Evolutionary conservation across 2,888 invertebrate species (phyloP), one percentile per base, ranked within the genome.

Genomic region (Microctonus hyperodae): DNA sequence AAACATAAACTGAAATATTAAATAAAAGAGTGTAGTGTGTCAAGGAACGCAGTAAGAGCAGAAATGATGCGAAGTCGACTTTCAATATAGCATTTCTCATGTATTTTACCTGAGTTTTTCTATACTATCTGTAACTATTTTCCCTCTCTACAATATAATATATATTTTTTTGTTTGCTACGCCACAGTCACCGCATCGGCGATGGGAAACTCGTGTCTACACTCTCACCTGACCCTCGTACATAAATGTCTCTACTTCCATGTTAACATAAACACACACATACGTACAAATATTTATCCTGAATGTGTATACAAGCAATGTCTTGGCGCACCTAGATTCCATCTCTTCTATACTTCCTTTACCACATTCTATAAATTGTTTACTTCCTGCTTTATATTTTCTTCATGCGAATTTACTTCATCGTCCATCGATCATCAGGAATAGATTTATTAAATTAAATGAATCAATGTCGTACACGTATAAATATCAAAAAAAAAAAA

Each of bases 171-270:
- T 7, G 16, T 6, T 44, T 20, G 4, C 44, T 5, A 9, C 44
- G 44, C 44, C 61, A 53, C 16, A 62, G 61, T 51, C 35, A 22
- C 61, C 16, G 53, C 53, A 62, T 62, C 37, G 53, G 62, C 37
- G 37, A 37, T 23, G 53, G 28, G 37, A 28, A 10, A 37, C 35
- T 37, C 31, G 33, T 64, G 55, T 63, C 33, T 56, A 56, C 37
- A 13, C 35, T 44, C 37, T 64, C 56, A 64, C 31, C 64, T 57
- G 22, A 44, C 44, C 44, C 44, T 44, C 44, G 44, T 44, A n/a
- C 16, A 44, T 44, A 20, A n/a, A n/a, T n/a, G 16, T 44, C 16
- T 44, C 6, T 7, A 44, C 16, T 44, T 16, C 44, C 16, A 44
- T 44, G 20, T 44, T 44, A 16, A 44, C 16, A 44, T 1, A 44